Conservation (phyloP, 2,797 vertebrate species). For the Pelobates cultripes region DNA sequence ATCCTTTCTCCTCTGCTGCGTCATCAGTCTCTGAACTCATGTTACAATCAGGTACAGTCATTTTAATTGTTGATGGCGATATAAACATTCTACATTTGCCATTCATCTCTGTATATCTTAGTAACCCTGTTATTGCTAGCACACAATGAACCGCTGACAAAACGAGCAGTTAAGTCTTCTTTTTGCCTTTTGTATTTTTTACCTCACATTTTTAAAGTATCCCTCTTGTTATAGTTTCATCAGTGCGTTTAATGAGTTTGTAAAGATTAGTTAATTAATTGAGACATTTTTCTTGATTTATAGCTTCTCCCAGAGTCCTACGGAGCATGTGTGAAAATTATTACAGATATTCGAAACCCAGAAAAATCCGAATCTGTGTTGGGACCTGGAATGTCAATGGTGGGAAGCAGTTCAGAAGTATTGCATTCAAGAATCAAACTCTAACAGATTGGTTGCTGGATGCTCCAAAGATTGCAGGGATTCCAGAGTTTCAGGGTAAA, state of each 20-base stretch:
- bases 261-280: no score
- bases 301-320: slow-evolving; percentile 93
- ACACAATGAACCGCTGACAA: not conserved
- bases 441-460: slow-evolving; percentile 97
- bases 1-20: slow-evolving; percentile 75
- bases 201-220: no score
- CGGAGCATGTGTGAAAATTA: slow-evolving; percentile 96
- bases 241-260: no score
- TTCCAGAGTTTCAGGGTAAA: slow-evolving; percentile 92
- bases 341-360: slow-evolving; percentile 90
- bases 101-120: not conserved
- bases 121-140: not conserved
- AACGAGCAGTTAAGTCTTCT: not conserved
- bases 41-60: slow-evolving; percentile 96
- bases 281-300: slow-evolving; percentile 7
- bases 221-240: no score
- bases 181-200: no score
- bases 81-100: not conserved
- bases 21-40: slow-evolving; percentile 95
- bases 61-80: slow-evolving; percentile 30
- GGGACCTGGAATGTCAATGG: slow-evolving; percentile 98
- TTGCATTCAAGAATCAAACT: slow-evolving; percentile 96
- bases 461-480: slow-evolving; percentile 86
- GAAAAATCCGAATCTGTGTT: slow-evolving; percentile 87
- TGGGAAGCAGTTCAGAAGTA: slow-evolving; percentile 96